A percentile compares a stretch with the other conserved stretches of the same genome.
These are phyloP conservation scores for Dysdera silvatica DNA, from an alignment of 1,140 invertebrate genomes.

Conservation along the genomic window DNA sequence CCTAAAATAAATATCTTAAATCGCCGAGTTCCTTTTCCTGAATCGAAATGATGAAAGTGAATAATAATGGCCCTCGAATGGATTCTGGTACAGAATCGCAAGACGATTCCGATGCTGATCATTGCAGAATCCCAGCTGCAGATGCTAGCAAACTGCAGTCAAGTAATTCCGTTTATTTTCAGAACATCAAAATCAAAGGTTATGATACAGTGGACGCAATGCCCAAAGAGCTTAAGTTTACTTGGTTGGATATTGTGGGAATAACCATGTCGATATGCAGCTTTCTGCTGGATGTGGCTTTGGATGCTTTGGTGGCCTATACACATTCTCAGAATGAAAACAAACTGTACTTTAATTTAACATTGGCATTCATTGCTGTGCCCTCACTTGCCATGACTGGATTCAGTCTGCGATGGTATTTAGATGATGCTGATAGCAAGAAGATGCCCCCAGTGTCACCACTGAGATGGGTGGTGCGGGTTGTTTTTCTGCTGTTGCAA, in stretches of 20 bases:
- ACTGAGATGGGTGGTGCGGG: conserved; percentile 29
- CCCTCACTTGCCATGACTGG: conserved; percentile 39
- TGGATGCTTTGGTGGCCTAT: conserved; percentile 33
- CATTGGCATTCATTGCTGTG: conserved; percentile 36
- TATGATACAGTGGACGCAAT: conserved; percentile 23
- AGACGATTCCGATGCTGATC: conserved; percentile 22
- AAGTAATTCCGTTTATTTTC: no score
- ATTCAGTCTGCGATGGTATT: conserved; percentile 39
- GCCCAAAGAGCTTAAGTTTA: conserved; percentile 30
- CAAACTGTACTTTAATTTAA: conserved; percentile 38
- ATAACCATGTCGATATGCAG: conserved; percentile 33
- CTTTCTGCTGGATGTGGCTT: conserved; percentile 34
- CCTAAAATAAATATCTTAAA: no score
- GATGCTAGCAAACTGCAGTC: conserved; percentile 10
- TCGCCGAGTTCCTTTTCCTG: no score
- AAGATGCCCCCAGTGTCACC: conserved; percentile 21
- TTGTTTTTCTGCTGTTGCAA: conserved; percentile 33
- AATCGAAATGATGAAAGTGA: neutral
- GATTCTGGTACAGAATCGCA: conserved; percentile 25
- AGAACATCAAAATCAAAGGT: conserved; percentile 27
- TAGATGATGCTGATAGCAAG: conserved; percentile 30
- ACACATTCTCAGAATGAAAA: conserved; percentile 32
- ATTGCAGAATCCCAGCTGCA: conserved; percentile 9
- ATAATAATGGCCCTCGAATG: neutral
- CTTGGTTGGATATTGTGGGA: conserved; percentile 29